These are phyloP conservation scores for Corythoichthys haematopterus DNA, from an alignment of 2,113 vertebrate genomes.

Conservation along the genomic window DNA sequence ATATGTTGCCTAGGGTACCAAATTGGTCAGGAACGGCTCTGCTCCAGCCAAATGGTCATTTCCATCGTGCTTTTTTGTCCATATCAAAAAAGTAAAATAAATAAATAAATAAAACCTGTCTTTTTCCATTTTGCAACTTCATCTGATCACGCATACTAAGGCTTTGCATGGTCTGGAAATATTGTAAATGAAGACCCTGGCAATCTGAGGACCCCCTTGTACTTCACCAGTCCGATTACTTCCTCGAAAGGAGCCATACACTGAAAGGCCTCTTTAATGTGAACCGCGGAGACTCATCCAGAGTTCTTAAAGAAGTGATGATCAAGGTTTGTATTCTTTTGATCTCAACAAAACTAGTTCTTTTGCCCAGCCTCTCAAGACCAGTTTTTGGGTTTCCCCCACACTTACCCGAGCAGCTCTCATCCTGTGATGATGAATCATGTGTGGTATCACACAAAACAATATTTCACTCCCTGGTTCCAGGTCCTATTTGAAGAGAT, in stretches of 20 bases:
- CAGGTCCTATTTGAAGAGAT: constrained; percentile 73
- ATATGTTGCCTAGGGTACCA: too few species aligned
- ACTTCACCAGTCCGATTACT: background rate
- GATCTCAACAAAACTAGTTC: constrained; percentile 60
- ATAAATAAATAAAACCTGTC: too few species aligned
- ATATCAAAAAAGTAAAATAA: too few species aligned
- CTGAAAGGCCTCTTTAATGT: constrained; percentile 39
- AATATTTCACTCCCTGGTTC: constrained; percentile 65
- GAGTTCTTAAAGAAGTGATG: constrained; percentile 45
- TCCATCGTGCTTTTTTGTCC: too few species aligned
- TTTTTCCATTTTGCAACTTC: too few species aligned
- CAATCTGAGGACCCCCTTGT: background rate
- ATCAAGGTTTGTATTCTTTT: constrained; percentile 68
- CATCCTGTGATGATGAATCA: constrained; percentile 68
- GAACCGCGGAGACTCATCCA: constrained; percentile 24
- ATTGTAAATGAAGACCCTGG: background rate
- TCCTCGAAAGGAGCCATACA: background rate
- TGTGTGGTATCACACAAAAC: constrained; percentile 42
- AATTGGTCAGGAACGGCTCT: too few species aligned
- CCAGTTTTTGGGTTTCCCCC: constrained; percentile 37
- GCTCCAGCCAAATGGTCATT: too few species aligned
- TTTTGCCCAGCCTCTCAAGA: constrained; percentile 63
- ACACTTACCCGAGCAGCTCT: constrained; percentile 55
- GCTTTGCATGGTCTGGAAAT: background rate
- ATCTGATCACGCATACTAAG: too few species aligned